Evolutionary conservation across 1,140 invertebrate genomes (phyloP).

Genomic region (Nomia melanderi): DNA sequence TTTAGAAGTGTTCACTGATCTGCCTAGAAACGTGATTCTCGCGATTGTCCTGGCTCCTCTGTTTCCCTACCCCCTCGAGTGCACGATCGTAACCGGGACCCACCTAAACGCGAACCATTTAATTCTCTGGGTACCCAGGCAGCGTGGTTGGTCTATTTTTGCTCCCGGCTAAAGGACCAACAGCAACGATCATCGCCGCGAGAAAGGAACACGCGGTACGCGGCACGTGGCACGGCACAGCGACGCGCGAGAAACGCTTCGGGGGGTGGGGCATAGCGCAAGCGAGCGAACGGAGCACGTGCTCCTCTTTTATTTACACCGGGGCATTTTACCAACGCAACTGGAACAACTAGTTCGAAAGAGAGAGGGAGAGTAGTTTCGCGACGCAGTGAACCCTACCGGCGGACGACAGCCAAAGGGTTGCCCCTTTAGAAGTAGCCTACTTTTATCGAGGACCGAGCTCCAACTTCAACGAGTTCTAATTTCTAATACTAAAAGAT

Average conservation of each 20-base stretch:
- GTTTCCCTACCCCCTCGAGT: slow-evolving; percentile 19
- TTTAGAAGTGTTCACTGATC: background rate
- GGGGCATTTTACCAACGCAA: slow-evolving; percentile 36
- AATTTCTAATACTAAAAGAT: background rate
- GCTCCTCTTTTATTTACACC: slow-evolving; percentile 49
- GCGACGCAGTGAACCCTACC: background rate
- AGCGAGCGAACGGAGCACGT: slow-evolving; percentile 44
- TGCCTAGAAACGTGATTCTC: no score
- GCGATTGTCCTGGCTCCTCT: background rate
- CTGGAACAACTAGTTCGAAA: background rate
- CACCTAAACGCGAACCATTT: slow-evolving; percentile 15
- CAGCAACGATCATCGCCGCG: slow-evolving; percentile 41
- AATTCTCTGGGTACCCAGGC: background rate
- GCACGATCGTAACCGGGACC: background rate
- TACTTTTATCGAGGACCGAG: slow-evolving; percentile 6
- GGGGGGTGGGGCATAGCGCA: slow-evolving; percentile 31
- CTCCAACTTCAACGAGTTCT: background rate
- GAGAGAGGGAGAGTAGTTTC: background rate
- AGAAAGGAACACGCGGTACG: slow-evolving; percentile 66
- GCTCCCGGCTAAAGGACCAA: slow-evolving; percentile 50
- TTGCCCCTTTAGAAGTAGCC: background rate
- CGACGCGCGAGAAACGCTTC: slow-evolving; percentile 27
- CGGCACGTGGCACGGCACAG: slow-evolving; percentile 54
- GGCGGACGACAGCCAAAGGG: background rate
- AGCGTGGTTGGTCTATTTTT: slow-evolving; percentile 41